Base-by-base conservation (phyloP, 2,113 vertebrate species). In the Passer montanus region DNA sequence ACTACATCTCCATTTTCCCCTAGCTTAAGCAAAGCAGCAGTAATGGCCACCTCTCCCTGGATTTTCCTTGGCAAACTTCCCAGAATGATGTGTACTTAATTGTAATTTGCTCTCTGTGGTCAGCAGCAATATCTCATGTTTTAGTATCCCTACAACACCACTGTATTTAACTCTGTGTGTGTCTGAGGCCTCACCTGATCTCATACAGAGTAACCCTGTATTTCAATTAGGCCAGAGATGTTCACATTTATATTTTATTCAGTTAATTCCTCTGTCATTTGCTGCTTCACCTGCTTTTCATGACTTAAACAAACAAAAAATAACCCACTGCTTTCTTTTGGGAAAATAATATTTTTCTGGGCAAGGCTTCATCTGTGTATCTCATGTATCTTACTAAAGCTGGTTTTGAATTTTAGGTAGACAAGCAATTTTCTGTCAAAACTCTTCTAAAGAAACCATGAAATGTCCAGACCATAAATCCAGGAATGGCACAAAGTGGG, bases 41-140 rank as follows among this genome's bases (percentile, higher is more conserved):
- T 73, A 70, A 77, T 3, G 30, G 75, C 27, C 9, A 21, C 44
- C 23, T 78, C 55, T 92, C 41, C 37, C 68, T 89, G 60, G 0
- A 26, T 88, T 92, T 88, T 20, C 12, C 44, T 89, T 94, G 93
- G 92, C 94, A 94, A 41, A 49, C 46, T 89, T 93, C 90, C 90
- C 88, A 90, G 92, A 86, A 92, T 82, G 64, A 92, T 66, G 31
- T 58, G 64, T 74, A 46, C 66, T 92, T 90, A 87, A 84, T 84
- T 94, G 63, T 88, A 80, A 80, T 93, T 88, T 84, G 56, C 56
- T 46, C 64, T 81, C 68, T 81, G 76, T 59, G 88, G 68, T 94
- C 83, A 89, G 79, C 79, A 84, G 80, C 90, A 84, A 31, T 81
- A 86, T 44, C 73, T 74, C 69, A 84, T 64, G 41, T 80, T 94